Base-by-base conservation (phyloP, 2,888 invertebrate genomes). In the Hyppa rectilinea region DNA sequence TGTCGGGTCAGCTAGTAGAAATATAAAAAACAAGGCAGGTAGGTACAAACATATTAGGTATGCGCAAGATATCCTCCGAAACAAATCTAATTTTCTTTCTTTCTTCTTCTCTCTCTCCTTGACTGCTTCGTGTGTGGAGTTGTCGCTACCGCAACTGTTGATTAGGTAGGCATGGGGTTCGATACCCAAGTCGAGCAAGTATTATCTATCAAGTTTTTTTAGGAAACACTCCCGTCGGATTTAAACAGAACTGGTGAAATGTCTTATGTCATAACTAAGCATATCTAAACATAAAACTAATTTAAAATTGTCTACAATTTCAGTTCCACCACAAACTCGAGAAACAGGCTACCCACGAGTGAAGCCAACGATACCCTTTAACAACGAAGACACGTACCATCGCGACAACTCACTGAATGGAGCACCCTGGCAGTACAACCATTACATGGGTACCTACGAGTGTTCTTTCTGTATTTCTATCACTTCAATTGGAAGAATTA, bases 341-440 rank as follows among this genome's bases (percentile, higher is more conserved):
- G 78, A 86, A 40, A 72, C 82, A 9, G 95, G 96, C 2, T 96
- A 96, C 81, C 93, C 94, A 26, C 89, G 92, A 66, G 86, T 89
- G 52, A 91, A 87, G 73, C 96, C 96, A 0, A 65, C 89, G 0
- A 90, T 94, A 78, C 95, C 96, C 0, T 96, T 96, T 84, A 88
- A 85, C 66, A 82, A 86, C 49, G 95, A 95, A 83, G 95, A 95
- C 20, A 66, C 87, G 7, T 83, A 85, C 9, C 71, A 71, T 23
- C 89, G 81, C 31, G 87, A 76, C 67, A 90, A 87, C 73, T 78
- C 87, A n/a, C 73, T 89, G 9, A 85, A 80, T 20, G 70, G 84
- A 31, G 82, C 88, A 38, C 90, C 91, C 0, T 92, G 91, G 92
- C 89, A 88, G 59, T 83, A 90, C 75, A 86, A 85, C 61, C 82